Evolutionary conservation across 2,113 vertebrate species (phyloP).

Genomic region (Struthidea cinerea): DNA sequence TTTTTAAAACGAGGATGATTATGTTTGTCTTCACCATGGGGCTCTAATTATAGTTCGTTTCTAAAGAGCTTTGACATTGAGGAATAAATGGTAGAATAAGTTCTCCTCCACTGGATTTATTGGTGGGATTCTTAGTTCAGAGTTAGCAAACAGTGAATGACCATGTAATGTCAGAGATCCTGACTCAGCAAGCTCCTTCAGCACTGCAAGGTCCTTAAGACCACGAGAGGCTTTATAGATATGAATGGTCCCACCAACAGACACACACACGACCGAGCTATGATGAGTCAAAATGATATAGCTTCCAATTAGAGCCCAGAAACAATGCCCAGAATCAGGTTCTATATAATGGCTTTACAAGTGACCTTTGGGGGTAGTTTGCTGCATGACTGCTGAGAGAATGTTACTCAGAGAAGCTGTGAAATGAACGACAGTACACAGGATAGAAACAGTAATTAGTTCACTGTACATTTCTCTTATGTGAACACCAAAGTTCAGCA

Average conservation of each 20-base stretch:
- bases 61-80: background rate
- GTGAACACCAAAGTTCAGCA: background rate
- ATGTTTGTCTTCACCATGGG: background rate
- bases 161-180: background rate
- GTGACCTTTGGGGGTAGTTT: constrained; percentile 7
- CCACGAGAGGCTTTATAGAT: background rate
- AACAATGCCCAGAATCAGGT: background rate
- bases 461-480: background rate
- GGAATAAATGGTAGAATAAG: background rate
- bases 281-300: background rate
- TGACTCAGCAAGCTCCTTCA: background rate
- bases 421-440: background rate
- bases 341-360: background rate
- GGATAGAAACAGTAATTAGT: background rate
- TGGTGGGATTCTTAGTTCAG: background rate
- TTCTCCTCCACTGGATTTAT: background rate
- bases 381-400: background rate
- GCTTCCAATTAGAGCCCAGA: background rate
- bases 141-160: background rate
- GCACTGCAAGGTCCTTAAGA: background rate
- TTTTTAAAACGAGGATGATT: background rate
- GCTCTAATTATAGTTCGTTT: background rate
- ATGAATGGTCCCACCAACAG: background rate
- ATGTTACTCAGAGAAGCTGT: background rate
- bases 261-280: background rate